Percentiles rank a stretch among this genome's conserved stretches.
phyloP scores from a whole-genome alignment of 2,113 vertebrate species.

The Peromyscus polionotus region DNA sequence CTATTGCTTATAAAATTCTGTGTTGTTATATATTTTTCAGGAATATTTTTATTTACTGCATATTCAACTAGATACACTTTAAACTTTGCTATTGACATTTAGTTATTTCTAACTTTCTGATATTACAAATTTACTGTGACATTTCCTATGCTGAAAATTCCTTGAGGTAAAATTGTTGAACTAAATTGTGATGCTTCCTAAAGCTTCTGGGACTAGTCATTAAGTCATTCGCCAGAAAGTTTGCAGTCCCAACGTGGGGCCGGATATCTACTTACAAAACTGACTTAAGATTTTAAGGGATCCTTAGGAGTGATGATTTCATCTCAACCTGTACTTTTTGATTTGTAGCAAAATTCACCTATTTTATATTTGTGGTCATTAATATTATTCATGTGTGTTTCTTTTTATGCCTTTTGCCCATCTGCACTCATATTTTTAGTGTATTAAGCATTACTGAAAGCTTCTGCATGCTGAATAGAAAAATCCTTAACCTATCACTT shows the following conservation, averaged over 20 bases:
- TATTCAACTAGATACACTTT: conserved; percentile 38
- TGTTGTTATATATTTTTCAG: neutral
- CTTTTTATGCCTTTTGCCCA: neutral
- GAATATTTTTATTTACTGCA: conserved; percentile 34
- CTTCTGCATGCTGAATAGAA: neutral
- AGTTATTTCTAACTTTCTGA: conserved; percentile 45
- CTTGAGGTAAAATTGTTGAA: conserved; percentile 44
- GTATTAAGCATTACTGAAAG: neutral
- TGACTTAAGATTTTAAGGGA: conserved; percentile 28
- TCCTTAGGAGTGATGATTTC: neutral
- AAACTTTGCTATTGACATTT: conserved; percentile 25
- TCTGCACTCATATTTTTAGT: neutral
- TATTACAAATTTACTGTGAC: neutral
- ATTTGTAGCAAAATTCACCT: neutral
- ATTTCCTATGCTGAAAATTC: conserved; percentile 17
- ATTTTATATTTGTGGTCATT: neutral
- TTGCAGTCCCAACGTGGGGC: neutral
- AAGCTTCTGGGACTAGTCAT: neutral
- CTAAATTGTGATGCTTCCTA: neutral
- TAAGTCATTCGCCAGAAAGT: neutral
- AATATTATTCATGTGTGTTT: conserved; percentile 1
- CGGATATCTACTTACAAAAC: neutral
- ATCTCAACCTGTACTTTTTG: conserved; percentile 25
- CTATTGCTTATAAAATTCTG: neutral
- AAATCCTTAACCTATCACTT: neutral